Evolutionary conservation across 1,140 invertebrate species (phyloP), one percentile per base, ranked within the genome.

Genomic region (Leucophenga varia): DNA sequence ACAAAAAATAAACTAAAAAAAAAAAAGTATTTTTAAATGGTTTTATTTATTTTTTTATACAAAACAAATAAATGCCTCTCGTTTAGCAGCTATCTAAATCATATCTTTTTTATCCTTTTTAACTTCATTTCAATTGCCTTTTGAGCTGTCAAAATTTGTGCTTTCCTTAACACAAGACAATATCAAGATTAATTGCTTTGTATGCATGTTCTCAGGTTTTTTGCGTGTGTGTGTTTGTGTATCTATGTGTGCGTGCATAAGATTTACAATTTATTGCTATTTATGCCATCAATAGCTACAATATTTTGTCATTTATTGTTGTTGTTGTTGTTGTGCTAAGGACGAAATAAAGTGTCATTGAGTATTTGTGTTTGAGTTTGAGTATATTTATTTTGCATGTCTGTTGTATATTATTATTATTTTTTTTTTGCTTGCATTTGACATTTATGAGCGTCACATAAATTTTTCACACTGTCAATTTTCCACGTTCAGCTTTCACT

Each of bases 401-500:
- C 0, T 49, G 46, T 36, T 35, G 12, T 16, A 6, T 17, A 37
- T 18, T 8, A 7, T 37, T 3, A 3, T 37, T 37, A 17, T 47
- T 38, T 9, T 34, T 34, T 14, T 4, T 4, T 34, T 34, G n/a
- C n/a, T 34, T 67, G 63, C 52, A 43, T 53, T 48, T 67, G 63
- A 67, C 63, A 67, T 67, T 67, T 67, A 67, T 67, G 48, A 65
- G 52, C n/a, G n/a, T 20, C 42, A 50, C 54, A 65, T 65, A 65
- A 65, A 65, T 65, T 61, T 61, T 51, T n/a, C n/a, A n/a, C n/a
- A n/a, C n/a, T n/a, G n/a, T n/a, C n/a, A n/a, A n/a, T n/a, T n/a
- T n/a, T n/a, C n/a, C n/a, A n/a, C n/a, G n/a, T n/a, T n/a, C n/a
- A n/a, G n/a, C n/a, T n/a, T n/a, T n/a, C n/a, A n/a, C n/a, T n/a